phyloP scores from a whole-genome alignment of 2,113 vertebrate species.

The Halcyon malimbica region DNA sequence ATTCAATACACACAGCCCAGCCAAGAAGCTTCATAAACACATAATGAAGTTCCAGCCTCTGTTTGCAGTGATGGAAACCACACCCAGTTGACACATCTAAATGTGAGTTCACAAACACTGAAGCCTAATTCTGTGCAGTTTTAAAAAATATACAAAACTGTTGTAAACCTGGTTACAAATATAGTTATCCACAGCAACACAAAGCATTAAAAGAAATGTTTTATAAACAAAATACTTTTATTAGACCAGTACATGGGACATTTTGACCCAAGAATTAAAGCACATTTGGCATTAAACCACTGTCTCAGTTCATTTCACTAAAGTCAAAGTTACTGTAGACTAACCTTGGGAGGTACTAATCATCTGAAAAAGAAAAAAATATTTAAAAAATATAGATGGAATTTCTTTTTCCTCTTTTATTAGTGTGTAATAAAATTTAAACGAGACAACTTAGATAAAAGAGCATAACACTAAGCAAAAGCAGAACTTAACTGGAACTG shows the following conservation, averaged over 20 bases:
- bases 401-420: neutral
- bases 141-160: neutral
- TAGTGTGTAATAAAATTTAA: neutral
- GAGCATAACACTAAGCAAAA: neutral
- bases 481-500: neutral
- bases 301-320: neutral
- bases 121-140: neutral
- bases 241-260: neutral
- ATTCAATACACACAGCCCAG: neutral
- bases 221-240: slow-evolving; percentile 50
- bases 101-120: neutral
- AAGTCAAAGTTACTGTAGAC: neutral
- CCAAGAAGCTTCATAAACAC: neutral
- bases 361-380: neutral
- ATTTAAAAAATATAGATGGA: neutral
- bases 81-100: neutral
- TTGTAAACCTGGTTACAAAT: neutral
- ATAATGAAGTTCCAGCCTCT: neutral
- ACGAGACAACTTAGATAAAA: neutral
- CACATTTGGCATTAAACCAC: neutral
- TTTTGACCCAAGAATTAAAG: slow-evolving; percentile 26
- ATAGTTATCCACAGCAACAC: neutral
- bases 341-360: neutral
- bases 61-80: neutral
- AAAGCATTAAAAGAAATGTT: neutral